Evolutionary conservation across 2,888 invertebrate genomes (phyloP), one percentile per base, ranked within the genome.

Genomic region (Opisthograptis luteolata): DNA sequence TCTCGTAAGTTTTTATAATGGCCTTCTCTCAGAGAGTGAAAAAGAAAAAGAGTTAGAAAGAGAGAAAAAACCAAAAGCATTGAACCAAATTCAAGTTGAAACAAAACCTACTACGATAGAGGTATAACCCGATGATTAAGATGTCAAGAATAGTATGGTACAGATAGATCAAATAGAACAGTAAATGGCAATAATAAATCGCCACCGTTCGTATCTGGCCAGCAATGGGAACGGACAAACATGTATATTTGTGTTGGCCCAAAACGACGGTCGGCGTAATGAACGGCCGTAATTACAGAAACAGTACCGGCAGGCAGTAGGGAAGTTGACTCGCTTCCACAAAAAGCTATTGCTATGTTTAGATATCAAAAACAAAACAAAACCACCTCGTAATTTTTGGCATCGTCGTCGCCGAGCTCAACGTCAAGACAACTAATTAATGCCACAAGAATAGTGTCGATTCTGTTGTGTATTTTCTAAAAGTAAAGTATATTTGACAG

Each of bases 211-310:
- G 27, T 30, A 39, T 39, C 32, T 35, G 28, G 34, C 19, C 8
- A 17, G 41, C 48, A 40, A 51, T 63, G 65, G 62, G 71, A 66
- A 51, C 72, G 53, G 40, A 59, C 69, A 68, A 73, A 71, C 72
- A 69, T 68, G 72, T 75, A 71, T 77, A 71, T 74, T 72, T 69
- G 69, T 71, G 72, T 66, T 71, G 62, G 62, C 40, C 60, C 54
- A 65, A 68, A 66, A 59, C 56, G 62, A 57, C 59, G 60, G 58
- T 60, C 59, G 60, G 58, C 61, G 62, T 65, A 66, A 65, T 64
- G 56, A 56, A 45, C 54, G 41, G 20, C 28, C 15, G 54, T 57
- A 59, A 56, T 54, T 52, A 53, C 47, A 7, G 31, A 7, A 20
- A 13, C 22, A 35, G 25, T 19, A 8, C n/a, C 3, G 5, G 9